These are phyloP conservation scores for Heterocephalus glaber DNA, from an alignment of 2,113 vertebrate species.

Conservation along the genomic window DNA sequence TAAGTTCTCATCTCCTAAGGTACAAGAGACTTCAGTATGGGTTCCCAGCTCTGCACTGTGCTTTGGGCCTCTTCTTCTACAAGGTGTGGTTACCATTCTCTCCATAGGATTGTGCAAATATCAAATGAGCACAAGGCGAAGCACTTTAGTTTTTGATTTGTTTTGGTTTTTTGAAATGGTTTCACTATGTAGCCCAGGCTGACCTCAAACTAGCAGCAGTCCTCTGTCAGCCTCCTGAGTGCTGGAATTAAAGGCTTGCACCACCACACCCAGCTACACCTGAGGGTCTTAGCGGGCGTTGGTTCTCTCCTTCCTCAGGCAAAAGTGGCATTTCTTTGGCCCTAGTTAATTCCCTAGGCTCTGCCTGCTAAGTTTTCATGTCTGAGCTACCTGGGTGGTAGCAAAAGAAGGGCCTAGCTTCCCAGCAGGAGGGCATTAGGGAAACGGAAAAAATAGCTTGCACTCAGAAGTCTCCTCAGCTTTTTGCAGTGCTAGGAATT, in stretches of 20 bases:
- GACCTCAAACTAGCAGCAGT: not conserved
- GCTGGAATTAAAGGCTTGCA: not conserved
- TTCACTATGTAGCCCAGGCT: not conserved
- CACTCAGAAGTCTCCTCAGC: conserved; percentile 10
- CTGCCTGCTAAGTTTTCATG: conserved; percentile 8
- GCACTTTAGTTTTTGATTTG: not conserved
- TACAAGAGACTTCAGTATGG: not conserved
- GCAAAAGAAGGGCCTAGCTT: not conserved
- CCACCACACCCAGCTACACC: not conserved
- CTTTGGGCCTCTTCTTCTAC: not conserved
- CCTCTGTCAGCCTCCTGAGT: not conserved
- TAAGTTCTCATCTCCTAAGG: not conserved
- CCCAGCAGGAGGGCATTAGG: not conserved
- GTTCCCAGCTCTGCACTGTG: conserved; percentile 17
- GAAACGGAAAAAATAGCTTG: not conserved
- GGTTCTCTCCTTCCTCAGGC: not conserved
- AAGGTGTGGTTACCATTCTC: not conserved
- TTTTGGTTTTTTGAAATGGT: not conserved
- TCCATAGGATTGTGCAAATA: conserved; percentile 41
- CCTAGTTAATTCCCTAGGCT: not conserved
- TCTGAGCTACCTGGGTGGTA: not conserved
- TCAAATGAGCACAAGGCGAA: conserved; percentile 1
- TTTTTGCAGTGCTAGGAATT: not conserved
- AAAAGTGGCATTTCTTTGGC: conserved; percentile 27
- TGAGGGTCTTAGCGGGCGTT: not conserved